Evolutionary conservation across 2,113 vertebrate genomes (phyloP).

Genomic region (Sapayoa aenigma): DNA sequence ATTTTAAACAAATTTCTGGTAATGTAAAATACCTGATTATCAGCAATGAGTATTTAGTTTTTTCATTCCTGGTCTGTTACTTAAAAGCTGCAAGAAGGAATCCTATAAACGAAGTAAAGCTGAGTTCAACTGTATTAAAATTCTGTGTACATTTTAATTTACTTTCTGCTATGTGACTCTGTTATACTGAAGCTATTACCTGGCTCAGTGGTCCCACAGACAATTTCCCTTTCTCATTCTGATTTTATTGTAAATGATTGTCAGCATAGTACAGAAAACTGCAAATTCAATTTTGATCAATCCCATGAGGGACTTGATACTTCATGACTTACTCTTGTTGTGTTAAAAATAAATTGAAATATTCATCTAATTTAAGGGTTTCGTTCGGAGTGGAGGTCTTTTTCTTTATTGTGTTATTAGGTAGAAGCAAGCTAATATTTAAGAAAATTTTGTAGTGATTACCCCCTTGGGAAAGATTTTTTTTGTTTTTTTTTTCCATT

Average conservation of each 20-base stretch:
- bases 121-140: constrained; percentile 64
- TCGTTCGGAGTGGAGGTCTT: constrained; percentile 1
- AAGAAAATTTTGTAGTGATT: neutral
- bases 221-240: constrained; percentile 65
- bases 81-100: neutral
- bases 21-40: neutral
- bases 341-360: constrained; percentile 32
- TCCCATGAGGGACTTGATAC: constrained; percentile 17
- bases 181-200: constrained; percentile 68
- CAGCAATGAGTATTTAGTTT: neutral
- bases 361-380: neutral
- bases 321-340: constrained; percentile 5
- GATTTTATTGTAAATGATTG: constrained; percentile 70
- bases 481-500: constrained; percentile 21
- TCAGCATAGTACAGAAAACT: constrained; percentile 46
- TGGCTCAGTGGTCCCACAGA: constrained; percentile 68
- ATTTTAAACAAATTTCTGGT: neutral
- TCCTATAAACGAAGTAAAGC: constrained; percentile 17
- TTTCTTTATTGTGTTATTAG: constrained; percentile 4
- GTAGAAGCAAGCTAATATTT: constrained; percentile 11
- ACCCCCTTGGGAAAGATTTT: neutral
- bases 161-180: constrained; percentile 59
- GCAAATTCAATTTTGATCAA: constrained; percentile 59
- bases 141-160: constrained; percentile 72
- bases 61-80: neutral